Conservation (phyloP, 2,113 vertebrate species). For the Neodontobutis hainanensis region DNA sequence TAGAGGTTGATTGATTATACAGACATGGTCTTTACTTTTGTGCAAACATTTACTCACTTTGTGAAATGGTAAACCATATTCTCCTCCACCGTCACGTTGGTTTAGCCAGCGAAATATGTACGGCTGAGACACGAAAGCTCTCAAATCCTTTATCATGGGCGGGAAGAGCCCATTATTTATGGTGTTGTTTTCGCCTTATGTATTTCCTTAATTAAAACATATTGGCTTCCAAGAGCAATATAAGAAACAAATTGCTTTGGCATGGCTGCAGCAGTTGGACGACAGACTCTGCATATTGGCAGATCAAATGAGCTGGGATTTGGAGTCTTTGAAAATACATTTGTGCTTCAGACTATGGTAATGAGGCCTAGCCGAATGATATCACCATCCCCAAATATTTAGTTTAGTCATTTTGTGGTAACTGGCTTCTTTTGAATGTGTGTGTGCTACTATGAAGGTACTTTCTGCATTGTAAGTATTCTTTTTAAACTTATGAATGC, state of each 20-base stretch:
- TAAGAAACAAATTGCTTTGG: slow-evolving; percentile 78
- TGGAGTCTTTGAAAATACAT: slow-evolving; percentile 71
- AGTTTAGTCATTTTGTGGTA: slow-evolving; percentile 67
- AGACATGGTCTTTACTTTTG: background rate
- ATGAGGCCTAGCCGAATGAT: slow-evolving; percentile 67
- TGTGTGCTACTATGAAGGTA: slow-evolving; percentile 6
- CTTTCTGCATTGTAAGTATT: background rate
- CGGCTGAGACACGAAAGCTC: slow-evolving; percentile 59
- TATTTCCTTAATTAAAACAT: slow-evolving; percentile 79
- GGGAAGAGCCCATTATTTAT: slow-evolving; percentile 72
- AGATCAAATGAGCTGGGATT: slow-evolving; percentile 64
- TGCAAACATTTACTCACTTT: background rate
- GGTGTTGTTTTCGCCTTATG: slow-evolving; percentile 76
- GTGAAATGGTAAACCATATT: slow-evolving; percentile 13
- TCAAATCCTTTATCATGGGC: slow-evolving; percentile 74
- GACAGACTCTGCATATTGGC: slow-evolving; percentile 65
- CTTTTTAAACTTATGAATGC: background rate
- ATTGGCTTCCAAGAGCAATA: slow-evolving; percentile 75
- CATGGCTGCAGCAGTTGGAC: slow-evolving; percentile 65
- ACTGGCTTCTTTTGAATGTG: slow-evolving; percentile 40
- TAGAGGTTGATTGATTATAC: background rate
- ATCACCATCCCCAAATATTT: slow-evolving; percentile 72
- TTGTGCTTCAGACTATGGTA: slow-evolving; percentile 68
- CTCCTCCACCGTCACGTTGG: slow-evolving; percentile 15
- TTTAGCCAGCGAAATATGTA: slow-evolving; percentile 59